phyloP scores from a whole-genome alignment of 2,888 invertebrate genomes.

The Xanthia togata region DNA sequence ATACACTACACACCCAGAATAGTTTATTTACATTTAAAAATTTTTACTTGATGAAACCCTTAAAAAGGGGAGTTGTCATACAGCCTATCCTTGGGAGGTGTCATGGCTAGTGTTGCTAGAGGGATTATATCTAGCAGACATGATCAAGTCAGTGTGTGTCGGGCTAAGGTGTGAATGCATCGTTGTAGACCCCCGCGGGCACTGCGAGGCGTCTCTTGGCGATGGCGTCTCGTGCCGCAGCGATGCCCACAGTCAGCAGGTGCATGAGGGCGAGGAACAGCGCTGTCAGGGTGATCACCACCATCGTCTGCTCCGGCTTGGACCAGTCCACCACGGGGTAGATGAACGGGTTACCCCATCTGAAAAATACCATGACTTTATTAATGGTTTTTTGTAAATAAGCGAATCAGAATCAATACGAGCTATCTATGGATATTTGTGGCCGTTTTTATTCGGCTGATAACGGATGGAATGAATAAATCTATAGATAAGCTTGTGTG shows the following conservation, averaged over 20 bases:
- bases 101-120: constrained; percentile 24
- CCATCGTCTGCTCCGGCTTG: constrained; percentile 91
- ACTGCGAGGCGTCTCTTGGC: constrained; percentile 72
- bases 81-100: constrained; percentile 31
- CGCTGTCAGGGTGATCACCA: constrained; percentile 92
- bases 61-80: constrained; percentile 9
- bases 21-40: constrained; percentile 23
- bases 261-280: constrained; percentile 93
- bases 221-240: constrained; percentile 86
- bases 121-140: constrained; percentile 5
- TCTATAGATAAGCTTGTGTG: background rate
- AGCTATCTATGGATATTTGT: constrained; percentile 10
- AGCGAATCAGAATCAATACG: constrained; percentile 8
- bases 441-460: constrained; percentile 13
- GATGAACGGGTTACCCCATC: constrained; percentile 92
- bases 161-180: constrained; percentile 79
- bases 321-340: constrained; percentile 95
- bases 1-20: constrained; percentile 49
- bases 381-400: background rate
- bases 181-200: constrained; percentile 81
- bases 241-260: constrained; percentile 91
- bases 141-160: background rate
- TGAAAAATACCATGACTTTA: constrained; percentile 76
- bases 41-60: constrained; percentile 10
- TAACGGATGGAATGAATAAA: constrained; percentile 1